Evolutionary conservation across 2,113 vertebrate genomes (phyloP).

Genomic region (Prunella himalayana): DNA sequence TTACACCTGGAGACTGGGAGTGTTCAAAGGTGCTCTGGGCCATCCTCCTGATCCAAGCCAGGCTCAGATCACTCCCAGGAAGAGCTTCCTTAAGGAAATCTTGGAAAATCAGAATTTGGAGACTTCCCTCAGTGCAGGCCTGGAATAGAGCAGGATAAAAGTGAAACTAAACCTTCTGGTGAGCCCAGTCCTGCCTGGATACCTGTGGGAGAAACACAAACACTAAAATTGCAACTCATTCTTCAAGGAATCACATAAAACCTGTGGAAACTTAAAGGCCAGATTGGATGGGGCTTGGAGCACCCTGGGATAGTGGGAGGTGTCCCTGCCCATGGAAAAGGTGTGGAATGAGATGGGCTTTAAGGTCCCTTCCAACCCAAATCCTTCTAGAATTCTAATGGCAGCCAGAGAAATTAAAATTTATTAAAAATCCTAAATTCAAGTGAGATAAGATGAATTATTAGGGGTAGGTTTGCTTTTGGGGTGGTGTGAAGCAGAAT

Average conservation of each 20-base stretch:
- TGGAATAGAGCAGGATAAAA: not conserved
- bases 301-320: not conserved
- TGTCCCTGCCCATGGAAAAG: not conserved
- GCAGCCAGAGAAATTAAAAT: not conserved
- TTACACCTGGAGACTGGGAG: not conserved
- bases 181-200: not conserved
- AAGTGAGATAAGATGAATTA: no score
- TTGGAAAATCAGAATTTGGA: not conserved
- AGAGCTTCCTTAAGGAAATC: not conserved
- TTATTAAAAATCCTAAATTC: not conserved
- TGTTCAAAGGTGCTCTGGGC: not conserved
- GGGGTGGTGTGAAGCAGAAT: not conserved
- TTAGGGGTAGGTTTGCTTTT: not conserved
- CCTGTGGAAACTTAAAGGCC: not conserved
- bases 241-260: not conserved
- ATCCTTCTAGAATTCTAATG: rapidly evolving
- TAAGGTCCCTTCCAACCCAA: not conserved
- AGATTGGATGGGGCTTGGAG: not conserved
- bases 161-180: not conserved
- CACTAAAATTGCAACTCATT: not conserved
- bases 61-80: not conserved
- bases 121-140: not conserved
- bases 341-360: not conserved
- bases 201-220: not conserved
- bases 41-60: not conserved